Percentiles rank a stretch among this genome's conserved stretches.
Conservation (phyloP, 64 coral and sea anemone species). For the Dendrophyllia cribrosa region DNA sequence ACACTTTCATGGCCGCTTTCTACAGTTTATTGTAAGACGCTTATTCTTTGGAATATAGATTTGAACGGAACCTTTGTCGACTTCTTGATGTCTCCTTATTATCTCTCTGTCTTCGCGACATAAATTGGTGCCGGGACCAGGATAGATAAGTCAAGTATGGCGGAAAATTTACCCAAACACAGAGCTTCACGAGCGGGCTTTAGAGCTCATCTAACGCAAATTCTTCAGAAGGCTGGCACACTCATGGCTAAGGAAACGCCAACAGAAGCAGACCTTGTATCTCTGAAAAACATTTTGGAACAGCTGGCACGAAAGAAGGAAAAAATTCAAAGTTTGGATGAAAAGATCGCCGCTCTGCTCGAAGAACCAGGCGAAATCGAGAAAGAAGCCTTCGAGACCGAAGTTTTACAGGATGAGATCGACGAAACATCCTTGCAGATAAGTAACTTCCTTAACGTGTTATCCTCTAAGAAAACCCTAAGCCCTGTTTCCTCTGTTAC, state of each 20-base stretch:
- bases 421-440: no score
- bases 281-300: conserved; percentile 39
- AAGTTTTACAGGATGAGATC: no score
- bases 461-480: no score
- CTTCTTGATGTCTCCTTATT: background rate
- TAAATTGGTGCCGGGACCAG: conserved; percentile 20
- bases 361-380: no score
- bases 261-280: conserved; percentile 29
- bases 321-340: background rate
- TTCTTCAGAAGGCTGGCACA: conserved; percentile 24
- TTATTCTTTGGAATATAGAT: background rate
- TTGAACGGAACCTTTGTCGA: background rate
- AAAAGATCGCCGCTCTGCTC: no score
- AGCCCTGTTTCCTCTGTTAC: no score
- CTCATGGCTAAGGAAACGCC: conserved; percentile 42
- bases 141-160: background rate
- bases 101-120: conserved; percentile 8
- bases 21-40: background rate
- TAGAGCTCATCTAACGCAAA: conserved; percentile 44
- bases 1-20: background rate
- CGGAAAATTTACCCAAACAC: conserved; percentile 41
- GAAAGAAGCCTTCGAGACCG: no score
- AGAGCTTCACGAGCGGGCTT: conserved; percentile 47
- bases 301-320: conserved; percentile 63
- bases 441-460: no score